phyloP scores from a whole-genome alignment of 2,113 vertebrate species.

The Ammodytes marinus region DNA sequence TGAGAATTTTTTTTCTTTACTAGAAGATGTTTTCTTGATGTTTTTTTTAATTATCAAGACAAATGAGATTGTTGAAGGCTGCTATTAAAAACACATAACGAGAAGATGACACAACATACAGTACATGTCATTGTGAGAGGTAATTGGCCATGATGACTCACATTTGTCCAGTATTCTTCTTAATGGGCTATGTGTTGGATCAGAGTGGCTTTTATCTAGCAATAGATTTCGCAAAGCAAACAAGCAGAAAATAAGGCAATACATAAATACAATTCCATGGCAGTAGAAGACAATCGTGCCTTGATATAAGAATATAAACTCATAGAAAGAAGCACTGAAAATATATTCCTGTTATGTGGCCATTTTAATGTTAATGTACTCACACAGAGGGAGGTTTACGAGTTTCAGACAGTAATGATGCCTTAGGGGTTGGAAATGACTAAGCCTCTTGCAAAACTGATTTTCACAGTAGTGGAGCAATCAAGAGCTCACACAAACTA shows the following conservation, averaged over 20 bases:
- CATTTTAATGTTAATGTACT: slow-evolving; percentile 48
- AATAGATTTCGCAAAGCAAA: slow-evolving; percentile 29
- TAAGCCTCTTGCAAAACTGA: slow-evolving; percentile 10
- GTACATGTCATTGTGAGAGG: background rate
- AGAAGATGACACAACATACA: background rate
- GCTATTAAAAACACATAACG: background rate
- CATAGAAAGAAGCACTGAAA: background rate
- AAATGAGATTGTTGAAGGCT: background rate
- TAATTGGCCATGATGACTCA: background rate
- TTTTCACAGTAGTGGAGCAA: slow-evolving; percentile 14
- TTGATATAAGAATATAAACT: slow-evolving; percentile 14
- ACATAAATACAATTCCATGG: slow-evolving; percentile 21
- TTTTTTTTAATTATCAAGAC: background rate
- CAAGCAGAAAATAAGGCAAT: slow-evolving; percentile 14
- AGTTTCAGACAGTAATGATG: slow-evolving; percentile 27
- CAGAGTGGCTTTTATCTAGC: slow-evolving; percentile 20
- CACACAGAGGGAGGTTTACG: slow-evolving; percentile 34
- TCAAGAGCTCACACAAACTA: background rate
- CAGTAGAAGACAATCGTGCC: background rate
- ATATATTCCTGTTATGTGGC: slow-evolving; percentile 48
- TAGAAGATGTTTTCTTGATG: background rate
- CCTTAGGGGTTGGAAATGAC: slow-evolving; percentile 33
- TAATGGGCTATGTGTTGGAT: slow-evolving; percentile 18
- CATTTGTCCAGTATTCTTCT: slow-evolving; percentile 20
- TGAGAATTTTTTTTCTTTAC: background rate